A percentile compares a stretch with the other conserved stretches of the same genome.
These are phyloP conservation scores for Thunnus thynnus DNA, from an alignment of 2,113 vertebrate species.

Conservation along the genomic window DNA sequence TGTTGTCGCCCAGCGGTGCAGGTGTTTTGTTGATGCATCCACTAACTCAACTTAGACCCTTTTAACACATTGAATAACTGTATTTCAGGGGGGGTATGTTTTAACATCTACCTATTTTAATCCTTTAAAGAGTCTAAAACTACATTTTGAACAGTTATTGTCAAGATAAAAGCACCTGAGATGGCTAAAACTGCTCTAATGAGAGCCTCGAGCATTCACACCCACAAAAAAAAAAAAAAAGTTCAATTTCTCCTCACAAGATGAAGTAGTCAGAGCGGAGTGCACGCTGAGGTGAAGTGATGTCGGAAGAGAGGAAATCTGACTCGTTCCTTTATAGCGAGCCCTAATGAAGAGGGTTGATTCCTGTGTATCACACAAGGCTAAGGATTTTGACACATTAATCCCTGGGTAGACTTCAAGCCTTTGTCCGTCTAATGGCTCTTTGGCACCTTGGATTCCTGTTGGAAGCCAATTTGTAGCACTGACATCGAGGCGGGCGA, in stretches of 20 bases:
- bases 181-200: background rate
- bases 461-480: conserved; percentile 86
- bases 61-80: background rate
- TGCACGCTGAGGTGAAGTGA: background rate
- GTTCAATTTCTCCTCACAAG: conserved; percentile 11
- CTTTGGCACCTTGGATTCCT: conserved; percentile 83
- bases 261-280: background rate
- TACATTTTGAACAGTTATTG: too few species aligned
- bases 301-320: conserved; percentile 12
- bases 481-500: conserved; percentile 67
- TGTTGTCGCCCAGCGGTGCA: conserved; percentile 59
- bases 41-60: background rate
- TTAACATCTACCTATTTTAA: too few species aligned
- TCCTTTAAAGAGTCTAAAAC: too few species aligned
- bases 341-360: conserved; percentile 74
- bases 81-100: background rate
- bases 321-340: conserved; percentile 6
- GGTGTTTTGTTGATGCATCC: conserved; percentile 48
- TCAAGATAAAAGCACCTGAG: too few species aligned
- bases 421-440: conserved; percentile 83
- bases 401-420: conserved; percentile 71
- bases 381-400: conserved; percentile 74
- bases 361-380: conserved; percentile 39
- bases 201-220: background rate
- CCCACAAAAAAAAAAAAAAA: background rate